Conservation (phyloP, 2,113 vertebrate genomes). For the Lonchura striata region DNA sequence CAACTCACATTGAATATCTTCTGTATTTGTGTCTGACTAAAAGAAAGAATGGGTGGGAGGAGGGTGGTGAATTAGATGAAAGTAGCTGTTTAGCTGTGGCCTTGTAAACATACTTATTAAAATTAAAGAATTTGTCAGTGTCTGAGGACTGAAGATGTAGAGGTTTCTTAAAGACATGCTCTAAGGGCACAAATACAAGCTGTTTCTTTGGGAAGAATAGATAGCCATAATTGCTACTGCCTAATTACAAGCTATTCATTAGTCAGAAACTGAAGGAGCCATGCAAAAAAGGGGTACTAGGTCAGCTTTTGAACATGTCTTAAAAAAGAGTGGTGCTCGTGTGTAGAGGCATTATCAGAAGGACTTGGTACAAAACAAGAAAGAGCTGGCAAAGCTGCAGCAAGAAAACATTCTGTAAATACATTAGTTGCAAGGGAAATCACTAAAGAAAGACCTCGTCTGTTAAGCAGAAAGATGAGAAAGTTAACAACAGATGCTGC, state of each 20-base stretch:
- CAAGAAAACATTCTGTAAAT: slow-evolving; percentile 3
- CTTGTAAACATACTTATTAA: slow-evolving; percentile 15
- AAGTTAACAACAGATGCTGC: background rate
- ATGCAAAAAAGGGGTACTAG: background rate
- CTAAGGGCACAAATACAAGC: slow-evolving; percentile 10
- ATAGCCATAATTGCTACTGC: slow-evolving; percentile 24
- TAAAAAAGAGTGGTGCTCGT: background rate
- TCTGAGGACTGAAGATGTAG: slow-evolving; percentile 13
- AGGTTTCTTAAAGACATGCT: background rate
- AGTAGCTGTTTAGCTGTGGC: background rate
- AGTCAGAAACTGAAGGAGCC: slow-evolving; percentile 20
- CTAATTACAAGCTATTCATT: slow-evolving; percentile 46
- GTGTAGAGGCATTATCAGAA: background rate
- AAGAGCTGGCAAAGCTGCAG: background rate
- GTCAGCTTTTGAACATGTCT: slow-evolving; percentile 18
- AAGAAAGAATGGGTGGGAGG: background rate
- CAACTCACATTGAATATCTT: background rate
- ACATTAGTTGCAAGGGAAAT: background rate
- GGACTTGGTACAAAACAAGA: background rate
- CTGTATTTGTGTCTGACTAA: slow-evolving; percentile 4
- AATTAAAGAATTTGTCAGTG: slow-evolving; percentile 22
- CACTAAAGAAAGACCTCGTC: background rate
- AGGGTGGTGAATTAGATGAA: background rate
- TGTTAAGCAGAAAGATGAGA: background rate
- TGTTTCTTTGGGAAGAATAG: slow-evolving; percentile 30